Evolutionary conservation across 2,113 vertebrate species (phyloP), one percentile per base, ranked within the genome.

Genomic region (Vimba vimba): DNA sequence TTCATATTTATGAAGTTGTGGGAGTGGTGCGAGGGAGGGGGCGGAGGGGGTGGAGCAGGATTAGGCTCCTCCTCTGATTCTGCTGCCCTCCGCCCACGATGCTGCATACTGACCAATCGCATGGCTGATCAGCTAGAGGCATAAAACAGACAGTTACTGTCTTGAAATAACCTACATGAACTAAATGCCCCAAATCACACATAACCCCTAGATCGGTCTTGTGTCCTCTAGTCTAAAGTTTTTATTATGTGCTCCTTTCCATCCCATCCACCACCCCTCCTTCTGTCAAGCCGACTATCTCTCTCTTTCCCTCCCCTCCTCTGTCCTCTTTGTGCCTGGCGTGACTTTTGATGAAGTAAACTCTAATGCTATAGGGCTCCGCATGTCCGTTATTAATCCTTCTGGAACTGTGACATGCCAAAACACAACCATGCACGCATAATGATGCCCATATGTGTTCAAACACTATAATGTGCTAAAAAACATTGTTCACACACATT

Each of bases 1-100:
- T 95, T 95, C 87, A 95, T 92, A 89, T 91, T 93, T 30, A 76
- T 25, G 60, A 92, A 95, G 92, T 95, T 92, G 71, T 95, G 93
- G 86, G 88, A 90, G 82, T 93, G 92, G 83, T 92, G 93, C 88
- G 93, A 91, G 0, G 91, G 89, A 4, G 93, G 86, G 0, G 91
- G 91, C 0, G 89, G 83, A 4, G 89, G 47, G 1, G 68, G 85
- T 19, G 88, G 87, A 2, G 68, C n/a, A 30, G 86, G 1, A 84
- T 89, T 1, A 19, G 89, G 55, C 64, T 90, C 93, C n/a, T 77
- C 74, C 30, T 91, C 90, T 60, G 92, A 91, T 60, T 92, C 92
- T 0, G 88, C 94, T 4, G 93, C 92, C 91, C 95, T 91, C 82
- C 88, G 90, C 62, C 77, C 62, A 39, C 94, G 91, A 4, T 25